Conservation (phyloP, 2,797 vertebrate genomes). For the Cryptoprocta ferox region DNA sequence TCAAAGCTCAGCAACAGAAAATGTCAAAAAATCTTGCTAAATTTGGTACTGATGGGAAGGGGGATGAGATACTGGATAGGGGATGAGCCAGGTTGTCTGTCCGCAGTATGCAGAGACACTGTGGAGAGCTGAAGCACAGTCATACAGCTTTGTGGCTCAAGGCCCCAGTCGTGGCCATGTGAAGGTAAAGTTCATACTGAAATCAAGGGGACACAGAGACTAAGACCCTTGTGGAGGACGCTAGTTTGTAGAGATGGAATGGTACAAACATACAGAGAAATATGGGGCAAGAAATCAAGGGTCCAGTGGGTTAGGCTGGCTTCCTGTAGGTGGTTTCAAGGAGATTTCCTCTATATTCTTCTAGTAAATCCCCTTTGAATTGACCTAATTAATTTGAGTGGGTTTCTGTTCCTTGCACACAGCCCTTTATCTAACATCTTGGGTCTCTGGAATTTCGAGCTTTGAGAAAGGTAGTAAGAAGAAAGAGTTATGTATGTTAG, state of each 20-base stretch:
- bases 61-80: neutral
- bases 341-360: neutral
- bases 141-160: neutral
- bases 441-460: slow-evolving; percentile 7
- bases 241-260: neutral
- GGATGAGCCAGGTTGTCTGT: neutral
- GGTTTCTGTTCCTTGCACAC: neutral
- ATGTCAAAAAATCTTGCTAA: neutral
- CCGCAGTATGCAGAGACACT: neutral
- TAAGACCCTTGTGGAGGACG: neutral
- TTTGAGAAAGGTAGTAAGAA: slow-evolving; percentile 1
- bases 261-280: neutral
- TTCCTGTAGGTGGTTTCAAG: neutral
- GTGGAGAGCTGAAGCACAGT: neutral
- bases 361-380: neutral
- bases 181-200: neutral
- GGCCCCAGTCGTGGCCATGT: neutral
- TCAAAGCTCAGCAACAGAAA: neutral
- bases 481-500: neutral
- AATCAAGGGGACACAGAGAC: neutral
- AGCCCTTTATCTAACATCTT: neutral
- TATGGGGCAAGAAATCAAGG: neutral
- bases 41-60: neutral
- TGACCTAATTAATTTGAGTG: neutral
- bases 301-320: neutral